Evolutionary conservation across 64 coral and sea anemone species (phyloP).

Genomic region (Porites australiensis): DNA sequence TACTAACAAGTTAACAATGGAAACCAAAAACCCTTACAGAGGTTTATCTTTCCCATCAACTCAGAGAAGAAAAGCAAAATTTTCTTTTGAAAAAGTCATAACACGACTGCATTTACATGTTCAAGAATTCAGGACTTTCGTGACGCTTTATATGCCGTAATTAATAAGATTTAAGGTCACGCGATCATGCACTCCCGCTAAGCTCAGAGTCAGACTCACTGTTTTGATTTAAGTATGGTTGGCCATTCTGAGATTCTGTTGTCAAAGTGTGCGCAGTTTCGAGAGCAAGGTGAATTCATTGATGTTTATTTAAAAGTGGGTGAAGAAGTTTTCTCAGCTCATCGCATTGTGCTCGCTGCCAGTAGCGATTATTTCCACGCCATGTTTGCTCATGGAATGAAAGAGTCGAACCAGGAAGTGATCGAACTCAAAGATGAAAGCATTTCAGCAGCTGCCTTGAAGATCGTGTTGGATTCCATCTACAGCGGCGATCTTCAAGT

Average conservation of each 20-base stretch:
- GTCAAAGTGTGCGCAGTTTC: not conserved
- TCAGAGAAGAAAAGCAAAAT: no score
- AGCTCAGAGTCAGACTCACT: no score
- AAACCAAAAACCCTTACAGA: no score
- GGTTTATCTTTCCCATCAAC: no score
- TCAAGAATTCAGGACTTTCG: no score
- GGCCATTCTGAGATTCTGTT: not conserved
- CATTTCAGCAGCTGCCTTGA: constrained; percentile 30
- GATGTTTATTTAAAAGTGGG: constrained; percentile 77
- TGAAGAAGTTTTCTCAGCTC: constrained; percentile 56
- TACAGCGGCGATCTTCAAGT: constrained; percentile 26
- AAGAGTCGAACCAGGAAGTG: not conserved
- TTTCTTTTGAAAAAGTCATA: no score
- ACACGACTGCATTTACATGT: no score
- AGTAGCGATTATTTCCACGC: constrained; percentile 83
- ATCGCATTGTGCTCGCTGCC: constrained; percentile 77
- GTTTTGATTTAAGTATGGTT: no score
- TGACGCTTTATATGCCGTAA: no score
- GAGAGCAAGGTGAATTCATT: constrained; percentile 39
- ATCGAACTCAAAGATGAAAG: constrained; percentile 45
- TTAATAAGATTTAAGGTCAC: no score
- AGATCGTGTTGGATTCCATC: constrained; percentile 27
- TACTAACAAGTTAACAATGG: no score
- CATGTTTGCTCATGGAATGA: constrained; percentile 61
- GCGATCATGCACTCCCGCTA: no score